Evolutionary conservation across 1,140 invertebrate genomes (phyloP).

Genomic region (Pissodes strobi): DNA sequence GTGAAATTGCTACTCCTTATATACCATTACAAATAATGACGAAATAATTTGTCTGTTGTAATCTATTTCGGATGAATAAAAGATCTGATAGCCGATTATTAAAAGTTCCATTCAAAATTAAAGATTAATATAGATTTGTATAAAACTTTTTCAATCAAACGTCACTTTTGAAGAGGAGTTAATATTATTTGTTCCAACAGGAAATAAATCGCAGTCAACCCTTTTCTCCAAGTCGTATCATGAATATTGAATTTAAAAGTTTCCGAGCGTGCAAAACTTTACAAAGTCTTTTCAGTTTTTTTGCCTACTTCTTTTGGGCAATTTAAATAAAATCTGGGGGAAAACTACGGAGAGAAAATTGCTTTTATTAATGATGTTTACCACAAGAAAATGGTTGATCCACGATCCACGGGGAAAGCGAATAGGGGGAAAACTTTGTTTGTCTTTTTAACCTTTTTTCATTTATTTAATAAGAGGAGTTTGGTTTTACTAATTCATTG

Average conservation of each 20-base stretch:
- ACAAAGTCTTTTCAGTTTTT: slow-evolving; percentile 30
- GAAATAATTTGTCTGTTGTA: no score
- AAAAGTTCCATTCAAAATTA: no score
- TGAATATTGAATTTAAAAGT: slow-evolving; percentile 47
- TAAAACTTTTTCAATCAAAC: slow-evolving; percentile 23
- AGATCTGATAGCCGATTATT: no score
- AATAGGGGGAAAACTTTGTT: slow-evolving; percentile 26
- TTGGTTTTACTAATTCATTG: slow-evolving; percentile 2
- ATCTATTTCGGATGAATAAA: no score
- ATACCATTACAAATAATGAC: no score
- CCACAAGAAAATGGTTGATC: no score
- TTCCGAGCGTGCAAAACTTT: slow-evolving; percentile 31
- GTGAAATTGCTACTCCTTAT: no score
- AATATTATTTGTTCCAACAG: slow-evolving; percentile 14
- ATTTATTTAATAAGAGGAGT: slow-evolving; percentile 21
- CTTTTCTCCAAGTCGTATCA: slow-evolving; percentile 42
- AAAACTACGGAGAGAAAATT: slow-evolving; percentile 40
- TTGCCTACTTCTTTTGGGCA: slow-evolving; percentile 32
- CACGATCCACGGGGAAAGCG: slow-evolving; percentile 25
- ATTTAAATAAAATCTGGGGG: slow-evolving; percentile 45
- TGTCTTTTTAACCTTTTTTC: slow-evolving; percentile 24
- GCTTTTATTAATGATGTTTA: slow-evolving; percentile 49
- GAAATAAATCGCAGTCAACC: slow-evolving; percentile 40
- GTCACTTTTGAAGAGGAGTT: slow-evolving; percentile 21
- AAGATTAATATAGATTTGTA: slow-evolving; percentile 5